phyloP scores from a whole-genome alignment of 2,797 vertebrate species.

The Cottoperca gobio region DNA sequence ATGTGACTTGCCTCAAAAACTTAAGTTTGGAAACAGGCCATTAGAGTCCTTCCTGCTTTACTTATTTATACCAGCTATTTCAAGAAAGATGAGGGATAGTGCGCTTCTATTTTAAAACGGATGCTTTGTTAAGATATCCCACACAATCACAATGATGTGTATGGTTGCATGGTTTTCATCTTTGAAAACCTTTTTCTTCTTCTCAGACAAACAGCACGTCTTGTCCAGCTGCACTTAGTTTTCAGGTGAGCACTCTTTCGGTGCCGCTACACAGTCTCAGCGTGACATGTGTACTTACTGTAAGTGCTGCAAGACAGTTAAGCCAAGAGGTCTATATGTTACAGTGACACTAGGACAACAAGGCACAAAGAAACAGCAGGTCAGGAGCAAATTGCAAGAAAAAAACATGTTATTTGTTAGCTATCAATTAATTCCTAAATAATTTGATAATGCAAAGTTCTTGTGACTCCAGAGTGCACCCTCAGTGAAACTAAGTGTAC shows the following conservation, averaged over 20 bases:
- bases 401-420: neutral
- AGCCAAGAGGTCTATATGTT: neutral
- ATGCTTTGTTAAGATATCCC: neutral
- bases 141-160: neutral
- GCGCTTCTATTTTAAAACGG: neutral
- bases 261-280: neutral
- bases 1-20: slow-evolving; percentile 44
- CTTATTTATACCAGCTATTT: neutral
- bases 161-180: neutral
- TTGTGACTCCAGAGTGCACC: neutral
- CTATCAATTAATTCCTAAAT: slow-evolving; percentile 1
- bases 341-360: neutral
- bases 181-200: neutral
- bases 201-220: neutral
- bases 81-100: slow-evolving; percentile 1
- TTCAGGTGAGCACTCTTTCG: neutral
- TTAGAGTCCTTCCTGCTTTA: slow-evolving; percentile 13
- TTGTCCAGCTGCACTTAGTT: neutral
- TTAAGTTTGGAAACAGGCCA: slow-evolving; percentile 14
- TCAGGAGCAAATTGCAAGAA: neutral
- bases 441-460: neutral
- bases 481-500: neutral
- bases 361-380: neutral
- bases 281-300: neutral
- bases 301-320: neutral